A percentile compares a stretch with the other conserved stretches of the same genome.
Evolutionary conservation across 2,113 vertebrate species (phyloP).

Genomic region (Monarcha castaneiventris): DNA sequence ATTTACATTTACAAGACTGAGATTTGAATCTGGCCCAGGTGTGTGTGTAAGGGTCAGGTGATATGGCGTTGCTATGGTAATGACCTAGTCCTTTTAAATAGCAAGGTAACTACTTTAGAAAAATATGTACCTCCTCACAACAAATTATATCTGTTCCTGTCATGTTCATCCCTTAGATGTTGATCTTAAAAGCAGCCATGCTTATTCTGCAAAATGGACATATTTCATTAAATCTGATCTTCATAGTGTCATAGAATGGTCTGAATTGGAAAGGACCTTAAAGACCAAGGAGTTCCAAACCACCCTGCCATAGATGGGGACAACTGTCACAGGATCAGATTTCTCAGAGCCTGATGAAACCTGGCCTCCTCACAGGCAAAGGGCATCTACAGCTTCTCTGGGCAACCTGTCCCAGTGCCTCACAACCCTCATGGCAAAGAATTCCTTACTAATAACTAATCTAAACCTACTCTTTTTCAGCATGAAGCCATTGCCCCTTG

Average conservation of each 20-base stretch:
- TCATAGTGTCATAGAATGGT: background rate
- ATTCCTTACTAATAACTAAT: background rate
- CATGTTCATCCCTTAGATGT: background rate
- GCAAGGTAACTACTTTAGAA: background rate
- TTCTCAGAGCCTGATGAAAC: background rate
- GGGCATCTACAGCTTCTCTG: background rate
- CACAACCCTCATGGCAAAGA: background rate
- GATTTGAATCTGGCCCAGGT: background rate
- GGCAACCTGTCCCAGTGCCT: background rate
- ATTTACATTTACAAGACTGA: background rate
- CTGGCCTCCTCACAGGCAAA: background rate
- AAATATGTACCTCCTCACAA: background rate
- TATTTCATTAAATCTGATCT: slow-evolving; percentile 19
- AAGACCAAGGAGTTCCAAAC: background rate
- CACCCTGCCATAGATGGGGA: background rate
- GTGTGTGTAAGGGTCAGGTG: background rate
- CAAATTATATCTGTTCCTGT: slow-evolving; percentile 9
- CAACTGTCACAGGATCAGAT: background rate
- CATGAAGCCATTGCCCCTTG: background rate
- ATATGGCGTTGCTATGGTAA: background rate
- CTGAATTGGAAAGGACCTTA: background rate
- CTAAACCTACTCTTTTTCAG: background rate
- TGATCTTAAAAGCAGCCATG: slow-evolving; percentile 21
- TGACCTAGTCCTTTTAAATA: slow-evolving; percentile 21
- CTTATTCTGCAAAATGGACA: background rate